Conservation (phyloP, 2,797 vertebrate species). For the Myotis daubentonii region DNA sequence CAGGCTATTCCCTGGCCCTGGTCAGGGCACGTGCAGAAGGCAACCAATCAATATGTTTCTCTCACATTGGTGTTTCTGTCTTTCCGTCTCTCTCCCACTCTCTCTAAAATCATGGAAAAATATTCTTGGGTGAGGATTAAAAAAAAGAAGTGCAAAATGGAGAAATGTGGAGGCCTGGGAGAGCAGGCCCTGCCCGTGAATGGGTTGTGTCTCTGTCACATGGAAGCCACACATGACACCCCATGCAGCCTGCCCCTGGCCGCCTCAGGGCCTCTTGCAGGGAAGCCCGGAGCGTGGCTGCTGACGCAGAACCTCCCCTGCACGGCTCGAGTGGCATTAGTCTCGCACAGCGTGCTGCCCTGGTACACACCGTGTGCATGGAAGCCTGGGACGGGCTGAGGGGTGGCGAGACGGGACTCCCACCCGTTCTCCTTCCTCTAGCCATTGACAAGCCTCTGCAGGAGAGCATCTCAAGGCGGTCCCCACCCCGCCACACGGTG, state of each 20-base stretch:
- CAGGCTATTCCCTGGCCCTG: too few relatives aligned
- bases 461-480: not conserved
- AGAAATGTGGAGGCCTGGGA: fast-evolving
- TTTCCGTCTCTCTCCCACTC: too few relatives aligned
- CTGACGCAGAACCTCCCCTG: slow-evolving; percentile 44
- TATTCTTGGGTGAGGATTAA: too few relatives aligned
- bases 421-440: not conserved
- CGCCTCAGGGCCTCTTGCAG: not conserved
- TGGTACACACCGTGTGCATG: not conserved
- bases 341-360: slow-evolving; percentile 49
- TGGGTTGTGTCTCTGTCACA: not conserved
- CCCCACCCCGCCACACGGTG: fast-evolving
- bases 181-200: not conserved
- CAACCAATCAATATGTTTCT: too few relatives aligned
- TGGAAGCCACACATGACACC: too few relatives aligned
- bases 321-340: slow-evolving; percentile 30
- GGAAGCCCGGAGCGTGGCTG: not conserved
- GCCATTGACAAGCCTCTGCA: not conserved
- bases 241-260: too few relatives aligned
- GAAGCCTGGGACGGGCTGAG: not conserved
- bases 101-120: too few relatives aligned
- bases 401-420: not conserved
- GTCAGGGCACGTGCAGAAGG: too few relatives aligned
- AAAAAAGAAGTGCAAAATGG: not conserved
- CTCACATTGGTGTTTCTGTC: too few relatives aligned